Base-by-base conservation (phyloP, 2,797 vertebrate species). In the Tarsius wallacei region DNA sequence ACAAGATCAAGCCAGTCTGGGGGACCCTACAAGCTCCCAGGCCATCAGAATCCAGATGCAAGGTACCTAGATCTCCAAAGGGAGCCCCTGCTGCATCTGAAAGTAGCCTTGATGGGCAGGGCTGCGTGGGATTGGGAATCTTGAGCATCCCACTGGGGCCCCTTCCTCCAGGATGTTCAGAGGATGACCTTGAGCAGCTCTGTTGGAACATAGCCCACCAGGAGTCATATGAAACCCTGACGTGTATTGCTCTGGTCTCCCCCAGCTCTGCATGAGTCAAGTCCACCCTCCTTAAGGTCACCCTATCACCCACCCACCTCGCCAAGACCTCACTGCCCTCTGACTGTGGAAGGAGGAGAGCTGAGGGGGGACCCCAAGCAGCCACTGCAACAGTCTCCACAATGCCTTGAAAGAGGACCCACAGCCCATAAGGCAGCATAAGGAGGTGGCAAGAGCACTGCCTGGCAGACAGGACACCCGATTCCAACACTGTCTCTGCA, bases 151-250 rank as follows among this genome's bases (percentile, higher is more conserved):
- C 33, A 16, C 33, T 2, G 12, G 17, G 1, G 9, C 76, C n/a
- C 71, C 63, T 19, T 91, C 42, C 57, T 90, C 47, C 24, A 86
- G 49, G 24, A 57, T 26, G 57, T 61, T 88, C 87, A 96, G 74
- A 91, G 14, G 9, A 31, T n/a, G 10, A 83, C 36, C 57, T 77
- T 73, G 42, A 80, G 16, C 47, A 9, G 1, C 49, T 85, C 28
- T 68, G 21, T 1, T 90, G 36, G 63, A 57, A 51, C 26, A 15
- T 0, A 96, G 73, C 21, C 70, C 53, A 61, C 36, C 19, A 90
- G 76, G n/a, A 89, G 42, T 21, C 36, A 76, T 42, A 42, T 71
- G 31, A 74, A 63, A 87, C 33, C 28, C 19, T 51, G 31, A 82
- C 63, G 31, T 15, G 33, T 53, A 33, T 73, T n/a, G 47, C 51